Evolutionary conservation across 2,888 invertebrate genomes (phyloP).

Genomic region (Metacarcinus magister): DNA sequence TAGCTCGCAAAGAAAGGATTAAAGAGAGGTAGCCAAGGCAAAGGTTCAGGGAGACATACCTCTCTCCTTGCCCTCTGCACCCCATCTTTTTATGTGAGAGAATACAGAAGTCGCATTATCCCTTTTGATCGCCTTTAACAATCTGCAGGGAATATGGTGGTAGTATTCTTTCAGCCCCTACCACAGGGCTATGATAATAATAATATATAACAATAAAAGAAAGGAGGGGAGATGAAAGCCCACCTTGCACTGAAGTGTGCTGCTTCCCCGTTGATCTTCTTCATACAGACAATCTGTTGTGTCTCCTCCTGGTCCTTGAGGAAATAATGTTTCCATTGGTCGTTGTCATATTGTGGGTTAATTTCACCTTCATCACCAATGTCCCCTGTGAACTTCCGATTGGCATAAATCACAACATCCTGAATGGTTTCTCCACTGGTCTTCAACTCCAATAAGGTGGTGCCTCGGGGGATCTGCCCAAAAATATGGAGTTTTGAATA

Average conservation of each 20-base stretch:
- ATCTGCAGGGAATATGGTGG: no score
- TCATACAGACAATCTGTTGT: conserved; percentile 83
- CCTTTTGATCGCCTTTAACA: no score
- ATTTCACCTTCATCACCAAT: conserved; percentile 86
- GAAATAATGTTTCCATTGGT: conserved; percentile 85
- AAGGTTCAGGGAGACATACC: no score
- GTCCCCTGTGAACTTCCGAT: conserved; percentile 86
- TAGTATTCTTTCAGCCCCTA: no score
- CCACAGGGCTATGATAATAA: no score
- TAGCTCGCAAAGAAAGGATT: no score
- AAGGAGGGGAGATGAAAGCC: background rate
- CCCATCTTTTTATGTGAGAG: no score
- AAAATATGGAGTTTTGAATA: background rate
- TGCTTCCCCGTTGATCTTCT: conserved; percentile 85
- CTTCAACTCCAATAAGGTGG: background rate
- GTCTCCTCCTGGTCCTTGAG: conserved; percentile 82
- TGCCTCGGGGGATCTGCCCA: conserved; percentile 54
- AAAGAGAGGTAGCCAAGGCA: no score
- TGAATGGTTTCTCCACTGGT: background rate
- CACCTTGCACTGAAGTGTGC: conserved; percentile 85
- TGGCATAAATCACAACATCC: conserved; percentile 84
- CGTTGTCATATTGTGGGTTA: conserved; percentile 84
- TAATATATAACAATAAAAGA: background rate
- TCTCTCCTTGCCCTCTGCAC: no score
- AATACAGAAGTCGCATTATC: no score